Evolutionary conservation across 2,888 invertebrate genomes (phyloP).

Genomic region (Eristalis intricaria): DNA sequence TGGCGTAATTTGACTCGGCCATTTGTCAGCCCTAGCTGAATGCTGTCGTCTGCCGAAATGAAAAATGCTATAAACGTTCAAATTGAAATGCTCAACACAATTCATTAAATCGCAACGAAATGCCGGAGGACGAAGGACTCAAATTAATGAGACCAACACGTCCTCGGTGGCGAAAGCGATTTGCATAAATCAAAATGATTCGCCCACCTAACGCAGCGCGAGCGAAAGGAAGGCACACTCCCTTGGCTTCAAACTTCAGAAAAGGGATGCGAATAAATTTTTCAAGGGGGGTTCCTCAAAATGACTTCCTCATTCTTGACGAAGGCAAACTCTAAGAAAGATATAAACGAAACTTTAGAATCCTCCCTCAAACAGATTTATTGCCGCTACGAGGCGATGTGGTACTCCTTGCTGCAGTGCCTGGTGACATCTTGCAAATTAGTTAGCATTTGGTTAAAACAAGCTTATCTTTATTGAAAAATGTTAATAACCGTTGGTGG

Average conservation of each 20-base stretch:
- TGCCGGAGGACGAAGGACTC: neutral
- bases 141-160: constrained; percentile 29
- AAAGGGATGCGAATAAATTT: constrained; percentile 16
- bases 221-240: neutral
- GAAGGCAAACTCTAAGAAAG: neutral
- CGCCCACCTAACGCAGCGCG: neutral
- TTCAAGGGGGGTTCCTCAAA: neutral
- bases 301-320: neutral
- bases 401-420: neutral
- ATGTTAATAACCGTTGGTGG: no score
- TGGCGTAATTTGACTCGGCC: constrained; percentile 5
- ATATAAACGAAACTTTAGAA: neutral
- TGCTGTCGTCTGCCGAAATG: neutral
- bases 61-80: constrained; percentile 31
- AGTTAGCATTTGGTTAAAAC: neutral
- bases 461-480: no score
- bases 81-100: constrained; percentile 24
- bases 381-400: neutral
- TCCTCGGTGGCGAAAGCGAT: constrained; percentile 3
- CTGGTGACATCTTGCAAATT: neutral
- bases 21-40: constrained; percentile 19
- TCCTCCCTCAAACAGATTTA: neutral
- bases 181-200: constrained; percentile 36
- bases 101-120: constrained; percentile 22
- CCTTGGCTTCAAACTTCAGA: neutral